Percentiles rank a stretch among this genome's conserved stretches.
These are phyloP conservation scores for Tanaodytes sp. DNA, from an alignment of 2,888 invertebrate genomes.

Conservation along the genomic window DNA sequence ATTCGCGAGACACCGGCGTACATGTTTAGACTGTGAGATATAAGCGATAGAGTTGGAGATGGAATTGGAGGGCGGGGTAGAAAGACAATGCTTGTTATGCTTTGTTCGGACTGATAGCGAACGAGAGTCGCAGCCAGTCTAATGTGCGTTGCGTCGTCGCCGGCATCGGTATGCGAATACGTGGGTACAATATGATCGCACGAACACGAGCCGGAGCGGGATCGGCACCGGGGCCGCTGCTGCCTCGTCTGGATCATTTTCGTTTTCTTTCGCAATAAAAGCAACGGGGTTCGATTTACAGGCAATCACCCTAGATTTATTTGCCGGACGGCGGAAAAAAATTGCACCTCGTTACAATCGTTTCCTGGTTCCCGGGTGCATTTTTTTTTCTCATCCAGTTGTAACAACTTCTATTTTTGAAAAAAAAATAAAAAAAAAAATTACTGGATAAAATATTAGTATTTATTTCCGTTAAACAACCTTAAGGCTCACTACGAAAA, in stretches of 20 bases:
- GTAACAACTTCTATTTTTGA: no score
- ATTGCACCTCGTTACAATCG: background rate
- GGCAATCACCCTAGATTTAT: slow-evolving; percentile 31
- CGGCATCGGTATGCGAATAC: slow-evolving; percentile 25
- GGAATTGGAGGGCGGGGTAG: slow-evolving; percentile 66
- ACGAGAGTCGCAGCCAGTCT: slow-evolving; percentile 33
- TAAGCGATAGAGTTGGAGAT: slow-evolving; percentile 61
- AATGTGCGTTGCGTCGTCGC: slow-evolving; percentile 18
- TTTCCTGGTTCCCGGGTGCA: slow-evolving; percentile 20
- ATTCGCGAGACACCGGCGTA: slow-evolving; percentile 37
- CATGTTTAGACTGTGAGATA: slow-evolving; percentile 62
- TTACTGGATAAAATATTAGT: no score
- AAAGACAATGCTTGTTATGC: slow-evolving; percentile 70
- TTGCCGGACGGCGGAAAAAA: slow-evolving; percentile 21
- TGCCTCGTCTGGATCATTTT: slow-evolving; percentile 30
- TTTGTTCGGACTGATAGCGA: slow-evolving; percentile 60
- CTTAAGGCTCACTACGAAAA: no score
- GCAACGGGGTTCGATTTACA: slow-evolving; percentile 38
- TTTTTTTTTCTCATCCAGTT: no score
- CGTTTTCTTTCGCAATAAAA: slow-evolving; percentile 36
- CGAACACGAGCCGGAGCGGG: slow-evolving; percentile 13
- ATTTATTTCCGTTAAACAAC: no score
- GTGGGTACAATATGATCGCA: slow-evolving; percentile 45
- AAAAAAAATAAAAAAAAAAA: no score
- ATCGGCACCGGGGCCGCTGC: slow-evolving; percentile 13